A percentile compares a stretch with the other conserved stretches of the same genome.
phyloP scores from a whole-genome alignment of 1,140 invertebrate genomes.

The Drosophila nigromelanica region DNA sequence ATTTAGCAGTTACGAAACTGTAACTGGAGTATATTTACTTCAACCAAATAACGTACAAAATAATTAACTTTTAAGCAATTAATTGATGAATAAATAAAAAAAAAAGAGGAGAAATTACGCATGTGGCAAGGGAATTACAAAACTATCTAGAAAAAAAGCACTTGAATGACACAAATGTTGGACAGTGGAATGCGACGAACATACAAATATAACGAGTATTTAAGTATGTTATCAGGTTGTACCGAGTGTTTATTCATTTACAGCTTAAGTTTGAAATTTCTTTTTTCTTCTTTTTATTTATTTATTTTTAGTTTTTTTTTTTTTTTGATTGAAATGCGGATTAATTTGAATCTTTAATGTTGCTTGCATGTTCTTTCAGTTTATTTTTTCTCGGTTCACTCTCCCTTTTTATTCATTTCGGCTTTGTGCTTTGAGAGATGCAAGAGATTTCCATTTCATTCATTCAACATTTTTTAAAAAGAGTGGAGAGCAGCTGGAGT shows the following conservation, averaged over 20 bases:
- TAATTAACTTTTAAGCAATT: no score
- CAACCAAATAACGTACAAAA: no score
- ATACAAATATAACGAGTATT: neutral
- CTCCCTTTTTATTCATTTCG: constrained; percentile 18
- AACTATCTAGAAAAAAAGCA: no score
- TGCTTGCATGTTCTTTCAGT: constrained; percentile 16
- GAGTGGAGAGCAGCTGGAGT: neutral
- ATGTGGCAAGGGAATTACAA: no score
- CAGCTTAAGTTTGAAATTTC: neutral
- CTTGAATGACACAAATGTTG: neutral
- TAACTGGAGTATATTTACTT: no score
- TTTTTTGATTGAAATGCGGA: constrained; percentile 1
- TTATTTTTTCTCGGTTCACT: neutral
- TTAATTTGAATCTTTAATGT: constrained; percentile 10
- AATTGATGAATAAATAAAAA: no score
- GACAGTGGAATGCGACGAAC: neutral
- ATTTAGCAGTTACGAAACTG: no score
- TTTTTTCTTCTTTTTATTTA: neutral
- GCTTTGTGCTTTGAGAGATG: constrained; percentile 10
- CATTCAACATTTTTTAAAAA: neutral
- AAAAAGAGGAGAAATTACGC: no score
- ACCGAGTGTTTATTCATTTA: constrained; percentile 4
- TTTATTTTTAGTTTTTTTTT: no score
- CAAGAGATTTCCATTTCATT: constrained; percentile 22
- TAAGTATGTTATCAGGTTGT: neutral